Percentiles rank a stretch among this genome's conserved stretches.
Conservation (phyloP, 1,140 invertebrate species). For the Drosophila jambulina region DNA sequence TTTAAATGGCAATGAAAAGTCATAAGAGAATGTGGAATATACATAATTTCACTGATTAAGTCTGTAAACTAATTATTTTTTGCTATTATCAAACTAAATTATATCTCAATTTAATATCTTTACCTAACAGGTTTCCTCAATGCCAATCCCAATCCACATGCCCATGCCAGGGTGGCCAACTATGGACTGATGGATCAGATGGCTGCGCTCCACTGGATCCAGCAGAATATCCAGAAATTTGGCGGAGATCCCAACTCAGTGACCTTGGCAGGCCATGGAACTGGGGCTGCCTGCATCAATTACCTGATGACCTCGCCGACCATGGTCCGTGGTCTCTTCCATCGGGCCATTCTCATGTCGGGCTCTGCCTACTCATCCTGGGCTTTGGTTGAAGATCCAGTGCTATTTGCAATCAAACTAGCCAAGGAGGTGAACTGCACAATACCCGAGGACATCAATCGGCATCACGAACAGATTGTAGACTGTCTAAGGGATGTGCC, state of each 20-base stretch:
- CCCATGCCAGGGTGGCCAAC: slow-evolving; percentile 94
- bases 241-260: slow-evolving; percentile 95
- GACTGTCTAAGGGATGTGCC: slow-evolving; percentile 92
- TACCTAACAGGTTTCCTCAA: slow-evolving; percentile 91
- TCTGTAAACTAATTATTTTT: too few species aligned
- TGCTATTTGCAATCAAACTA: slow-evolving; percentile 93
- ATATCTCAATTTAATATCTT: background rate
- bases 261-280: slow-evolving; percentile 96
- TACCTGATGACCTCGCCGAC: slow-evolving; percentile 97
- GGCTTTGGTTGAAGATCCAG: slow-evolving; percentile 96
- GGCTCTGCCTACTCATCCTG: slow-evolving; percentile 97
- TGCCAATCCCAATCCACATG: slow-evolving; percentile 92
- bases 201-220: slow-evolving; percentile 95
- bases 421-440: slow-evolving; percentile 95
- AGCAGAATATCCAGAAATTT: slow-evolving; percentile 95
- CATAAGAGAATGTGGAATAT: background rate
- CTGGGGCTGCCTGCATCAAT: slow-evolving; percentile 97
- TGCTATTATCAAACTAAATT: too few species aligned
- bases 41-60: background rate
- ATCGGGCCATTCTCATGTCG: slow-evolving; percentile 95
- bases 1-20: background rate
- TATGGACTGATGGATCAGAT: slow-evolving; percentile 98
- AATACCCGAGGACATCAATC: slow-evolving; percentile 90
- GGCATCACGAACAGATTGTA: slow-evolving; percentile 92
- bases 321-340: slow-evolving; percentile 95